Base-by-base conservation (phyloP, 2,113 vertebrate genomes). In the Mobula birostris region DNA sequence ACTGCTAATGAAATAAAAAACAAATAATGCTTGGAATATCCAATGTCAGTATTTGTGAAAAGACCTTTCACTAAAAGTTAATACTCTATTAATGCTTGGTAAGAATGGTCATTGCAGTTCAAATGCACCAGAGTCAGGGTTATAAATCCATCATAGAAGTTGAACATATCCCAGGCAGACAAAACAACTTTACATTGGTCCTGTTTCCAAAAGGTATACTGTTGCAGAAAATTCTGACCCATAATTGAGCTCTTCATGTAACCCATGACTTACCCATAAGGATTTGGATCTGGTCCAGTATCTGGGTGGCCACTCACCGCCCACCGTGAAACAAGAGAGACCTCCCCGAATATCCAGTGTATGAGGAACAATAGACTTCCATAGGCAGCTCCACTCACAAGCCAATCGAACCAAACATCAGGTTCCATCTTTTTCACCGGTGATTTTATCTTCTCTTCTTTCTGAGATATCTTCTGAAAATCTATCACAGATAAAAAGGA, bases 341-440 rank as follows among this genome's bases (percentile, higher is more conserved):
- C 96, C 27, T 97, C 97, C 61, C 97, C 97, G 94, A 97, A 97
- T 94, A 97, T 94, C 97, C 97, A 97, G 1, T 96, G 95, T 0
- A 95, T 96, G 77, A 97, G 96, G 94, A 97, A 97, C 95, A 95
- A 0, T 0, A 97, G 95, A 94, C 96, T 96, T 94, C 97, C 96
- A 94, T 96, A 97, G 94, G 96, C 96, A 70, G 95, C 78, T 0
- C 96, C 96, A 56, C 96, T 95, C 94, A 96, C 91, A 87, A 95
- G n/a, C 96, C 96, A 96, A 1, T 36, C 74, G 17, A 87, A 6
- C 24, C 94, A 80, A 2, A 94, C 79, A 94, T 66, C 74, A 63
- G 5, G 0, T 0, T 94, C 91, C 27, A 29, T 94, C 79, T 94
- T 63, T 0, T 36, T 48, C 94, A 94, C 91, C 95, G 79, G n/a